These are phyloP conservation scores for Trigoniulus corallinus DNA, from an alignment of 1,140 invertebrate species.

Conservation along the genomic window DNA sequence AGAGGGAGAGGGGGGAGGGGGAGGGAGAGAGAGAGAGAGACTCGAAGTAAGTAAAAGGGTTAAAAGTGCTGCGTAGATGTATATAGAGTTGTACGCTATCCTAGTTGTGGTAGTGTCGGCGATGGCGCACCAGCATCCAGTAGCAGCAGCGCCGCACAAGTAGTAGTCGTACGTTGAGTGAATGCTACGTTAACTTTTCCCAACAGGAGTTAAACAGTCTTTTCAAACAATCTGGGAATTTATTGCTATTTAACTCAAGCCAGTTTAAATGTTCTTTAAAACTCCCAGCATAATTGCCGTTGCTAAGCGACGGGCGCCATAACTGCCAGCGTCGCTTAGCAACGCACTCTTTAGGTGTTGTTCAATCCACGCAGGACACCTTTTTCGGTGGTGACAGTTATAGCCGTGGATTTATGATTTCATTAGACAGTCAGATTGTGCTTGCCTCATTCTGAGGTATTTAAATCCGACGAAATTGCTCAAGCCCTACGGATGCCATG, in stretches of 20 bases:
- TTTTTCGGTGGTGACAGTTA: neutral
- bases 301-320: neutral
- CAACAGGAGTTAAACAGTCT: neutral
- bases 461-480: neutral
- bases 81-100: too few relatives aligned
- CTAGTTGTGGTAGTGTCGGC: too few relatives aligned
- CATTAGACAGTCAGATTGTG: neutral
- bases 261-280: neutral
- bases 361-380: neutral
- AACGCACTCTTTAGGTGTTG: neutral
- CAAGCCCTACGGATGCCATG: too few relatives aligned
- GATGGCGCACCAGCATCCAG: too few relatives aligned
- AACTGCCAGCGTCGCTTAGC: neutral
- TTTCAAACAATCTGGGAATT: neutral
- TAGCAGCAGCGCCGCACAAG: too few relatives aligned
- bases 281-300: neutral
- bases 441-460: neutral
- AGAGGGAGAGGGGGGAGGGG: too few relatives aligned
- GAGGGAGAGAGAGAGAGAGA: too few relatives aligned
- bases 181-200: neutral
- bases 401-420: neutral
- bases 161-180: too few relatives aligned
- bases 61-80: too few relatives aligned
- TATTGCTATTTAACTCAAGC: neutral
- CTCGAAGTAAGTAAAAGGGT: too few relatives aligned